These are phyloP conservation scores for Tupiocoris notatus DNA, from an alignment of 2,888 invertebrate genomes.

Conservation along the genomic window DNA sequence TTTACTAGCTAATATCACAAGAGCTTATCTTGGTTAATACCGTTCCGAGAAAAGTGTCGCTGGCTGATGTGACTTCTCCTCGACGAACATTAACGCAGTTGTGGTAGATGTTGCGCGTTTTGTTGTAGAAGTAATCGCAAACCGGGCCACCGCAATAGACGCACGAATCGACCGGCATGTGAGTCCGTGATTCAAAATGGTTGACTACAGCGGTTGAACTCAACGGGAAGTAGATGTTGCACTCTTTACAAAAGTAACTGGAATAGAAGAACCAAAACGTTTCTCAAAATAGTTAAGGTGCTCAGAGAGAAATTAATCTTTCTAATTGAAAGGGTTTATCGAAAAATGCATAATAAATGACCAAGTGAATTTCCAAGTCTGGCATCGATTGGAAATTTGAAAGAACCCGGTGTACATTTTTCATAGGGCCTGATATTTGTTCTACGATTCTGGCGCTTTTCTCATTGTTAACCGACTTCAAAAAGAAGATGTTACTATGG, in stretches of 20 bases:
- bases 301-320: too few species aligned
- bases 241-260: slow-evolving; percentile 44
- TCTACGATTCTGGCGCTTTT: too few species aligned
- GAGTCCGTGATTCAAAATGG: slow-evolving; percentile 43
- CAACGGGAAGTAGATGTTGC: slow-evolving; percentile 41
- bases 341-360: too few species aligned
- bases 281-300: too few species aligned
- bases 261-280: too few species aligned
- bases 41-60: background rate
- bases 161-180: slow-evolving; percentile 45
- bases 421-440: too few species aligned
- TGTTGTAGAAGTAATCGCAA: slow-evolving; percentile 44
- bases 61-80: background rate
- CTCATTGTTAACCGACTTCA: too few species aligned
- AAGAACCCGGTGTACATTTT: too few species aligned
- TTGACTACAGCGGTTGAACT: slow-evolving; percentile 26
- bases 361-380: too few species aligned
- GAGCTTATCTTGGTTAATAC: slow-evolving; percentile 16
- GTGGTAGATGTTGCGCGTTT: slow-evolving; percentile 39
- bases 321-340: too few species aligned
- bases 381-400: too few species aligned
- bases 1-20: slow-evolving; percentile 27
- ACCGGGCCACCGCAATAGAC: slow-evolving; percentile 47
- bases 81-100: slow-evolving; percentile 33
- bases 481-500: too few species aligned